Evolutionary conservation across 2,113 vertebrate species (phyloP), one percentile per base, ranked within the genome.

Genomic region (Austrofundulus limnaeus): DNA sequence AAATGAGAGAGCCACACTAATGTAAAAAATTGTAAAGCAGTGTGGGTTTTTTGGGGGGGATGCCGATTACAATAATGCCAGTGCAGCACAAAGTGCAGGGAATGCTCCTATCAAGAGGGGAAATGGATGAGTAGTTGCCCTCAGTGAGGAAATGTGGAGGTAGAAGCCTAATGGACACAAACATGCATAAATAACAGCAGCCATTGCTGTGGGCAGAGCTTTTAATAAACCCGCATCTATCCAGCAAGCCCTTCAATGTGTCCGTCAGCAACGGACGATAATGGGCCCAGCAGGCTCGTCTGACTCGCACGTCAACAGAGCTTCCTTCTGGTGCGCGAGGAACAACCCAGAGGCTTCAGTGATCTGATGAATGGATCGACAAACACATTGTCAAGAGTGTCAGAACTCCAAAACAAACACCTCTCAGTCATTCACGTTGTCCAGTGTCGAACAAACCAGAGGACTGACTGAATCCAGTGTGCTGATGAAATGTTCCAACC

Each of bases 131-230:
- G 86, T 80, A 90, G 92, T 87, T 90, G 89, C 92, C 75, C 91
- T 92, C 93, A 95, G 82, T 94, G 93, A 82, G 87, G 92, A 94
- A 94, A 93, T 92, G 87, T 81, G 90, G 86, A 95, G 88, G 94
- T 94, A 90, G 95, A 94, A 93, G 93, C 94, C 96, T 98, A 96
- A 97, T 97, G 95, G 96, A 94, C 94, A 96, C 94, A 96, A 96
- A 93, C 91, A 91, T 93, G 92, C 95, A 95, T 97, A 97, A 96
- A 95, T 93, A 93, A 93, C 90, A 92, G 85, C 87, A 88, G 57
- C 83, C 78, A 75, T 82, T 41, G 70, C 85, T 88, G 66, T 77
- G 77, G 75, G 82, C 77, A 86, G 88, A 87, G 89, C 92, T 92
- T 92, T 92, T 90, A 90, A 91, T 91, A 91, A 89, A 91, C 86